Evolutionary conservation across 1,140 invertebrate species (phyloP).

Genomic region (Batillaria attramentaria): DNA sequence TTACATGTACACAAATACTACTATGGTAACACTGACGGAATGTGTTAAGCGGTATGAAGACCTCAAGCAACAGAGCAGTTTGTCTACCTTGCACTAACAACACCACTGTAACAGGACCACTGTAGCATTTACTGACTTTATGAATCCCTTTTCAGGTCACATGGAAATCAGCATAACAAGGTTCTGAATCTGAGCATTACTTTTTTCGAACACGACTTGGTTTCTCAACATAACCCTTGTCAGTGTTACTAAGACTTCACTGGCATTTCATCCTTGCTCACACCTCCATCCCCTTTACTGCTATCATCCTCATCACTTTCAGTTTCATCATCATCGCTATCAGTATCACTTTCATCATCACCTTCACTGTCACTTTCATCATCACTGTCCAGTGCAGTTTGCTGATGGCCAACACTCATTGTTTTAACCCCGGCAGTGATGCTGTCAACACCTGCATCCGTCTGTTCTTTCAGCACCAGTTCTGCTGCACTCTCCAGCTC

Average conservation of each 20-base stretch:
- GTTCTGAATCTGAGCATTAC: not conserved
- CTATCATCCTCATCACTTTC: not conserved
- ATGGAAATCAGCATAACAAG: not conserved
- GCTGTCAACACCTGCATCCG: slow-evolving; percentile 41
- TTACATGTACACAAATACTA: no score
- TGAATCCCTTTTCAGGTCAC: not conserved
- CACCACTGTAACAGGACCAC: not conserved
- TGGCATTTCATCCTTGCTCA: slow-evolving; percentile 19
- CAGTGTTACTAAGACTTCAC: no score
- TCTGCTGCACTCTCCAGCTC: slow-evolving; percentile 73
- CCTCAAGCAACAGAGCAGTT: no score
- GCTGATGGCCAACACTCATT: not conserved
- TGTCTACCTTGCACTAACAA: no score
- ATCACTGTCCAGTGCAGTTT: slow-evolving; percentile 30
- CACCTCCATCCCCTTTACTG: not conserved
- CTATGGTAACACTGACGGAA: no score
- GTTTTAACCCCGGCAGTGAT: slow-evolving; percentile 37
- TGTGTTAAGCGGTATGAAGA: no score
- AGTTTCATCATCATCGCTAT: slow-evolving; percentile 5
- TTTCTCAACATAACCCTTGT: not conserved
- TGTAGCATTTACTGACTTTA: not conserved
- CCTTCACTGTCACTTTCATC: slow-evolving; percentile 24
- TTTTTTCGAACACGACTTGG: not conserved
- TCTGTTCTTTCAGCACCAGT: slow-evolving; percentile 34
- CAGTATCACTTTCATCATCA: not conserved